Base-by-base conservation (phyloP, 1,140 invertebrate species). In the Lepidurus packardi region DNA sequence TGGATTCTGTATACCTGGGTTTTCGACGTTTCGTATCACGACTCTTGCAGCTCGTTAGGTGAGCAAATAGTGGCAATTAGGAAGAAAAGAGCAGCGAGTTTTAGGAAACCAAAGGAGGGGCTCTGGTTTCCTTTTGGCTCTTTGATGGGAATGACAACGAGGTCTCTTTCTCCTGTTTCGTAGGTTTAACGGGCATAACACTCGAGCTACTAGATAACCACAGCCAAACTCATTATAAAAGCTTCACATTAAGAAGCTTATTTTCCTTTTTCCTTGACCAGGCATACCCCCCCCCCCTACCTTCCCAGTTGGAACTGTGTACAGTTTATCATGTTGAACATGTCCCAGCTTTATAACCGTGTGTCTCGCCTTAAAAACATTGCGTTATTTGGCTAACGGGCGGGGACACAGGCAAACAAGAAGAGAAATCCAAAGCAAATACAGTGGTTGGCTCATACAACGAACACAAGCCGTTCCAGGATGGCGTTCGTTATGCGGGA, bases 21-120 rank as follows among this genome's bases (percentile, higher is more conserved):
- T 7, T 21, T 11, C 53, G 53, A 65, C 16, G 21, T 65, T 65
- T 21, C 53, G n/a, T n/a, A 65, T 65, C 53, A 65, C 13, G 53
- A 65, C 53, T 13, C 21, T 65, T 5, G 53, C 13, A 65, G 53
- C 53, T 65, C 53, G 53, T 65, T 65, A 65, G 53, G 53, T 65
- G 53, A 65, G 53, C 53, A 65, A 65, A 65, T 65, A 65, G 53
- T n/a, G 53, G 53, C 53, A 65, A 65, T 65, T 65, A 65, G 53
- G 13, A 65, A n/a, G 13, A 65, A 65, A 65, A n/a, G 53, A 34
- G 34, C 34, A 34, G 53, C 21, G 53, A 65, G 16, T 65, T 65
- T 65, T 21, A 65, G 21, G 21, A 65, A 65, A 21, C 34, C 34
- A 34, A 34, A 34, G 34, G 34, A 3, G 34, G 2, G 34, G 34